These are phyloP conservation scores for Oryzias woworae DNA, from an alignment of 2,113 vertebrate species.

Conservation along the genomic window DNA sequence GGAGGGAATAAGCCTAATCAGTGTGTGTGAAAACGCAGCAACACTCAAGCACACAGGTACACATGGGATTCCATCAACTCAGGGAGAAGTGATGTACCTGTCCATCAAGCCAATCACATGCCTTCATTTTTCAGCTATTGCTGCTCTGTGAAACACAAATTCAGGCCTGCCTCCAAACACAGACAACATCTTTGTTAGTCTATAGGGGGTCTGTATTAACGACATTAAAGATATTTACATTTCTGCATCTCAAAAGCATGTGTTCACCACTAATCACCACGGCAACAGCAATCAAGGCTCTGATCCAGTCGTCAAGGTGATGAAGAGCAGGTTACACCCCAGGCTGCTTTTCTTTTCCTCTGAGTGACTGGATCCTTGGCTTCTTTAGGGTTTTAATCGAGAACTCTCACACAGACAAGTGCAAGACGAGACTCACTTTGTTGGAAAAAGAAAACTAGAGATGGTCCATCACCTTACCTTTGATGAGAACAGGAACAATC, in stretches of 20 bases:
- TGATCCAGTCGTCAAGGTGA: conserved; percentile 70
- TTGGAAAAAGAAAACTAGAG: no score
- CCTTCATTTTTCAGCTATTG: conserved; percentile 51
- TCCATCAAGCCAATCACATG: conserved; percentile 26
- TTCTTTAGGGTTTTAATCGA: neutral
- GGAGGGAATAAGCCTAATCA: conserved; percentile 92
- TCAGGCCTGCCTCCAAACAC: conserved; percentile 5
- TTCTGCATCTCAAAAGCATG: conserved; percentile 23
- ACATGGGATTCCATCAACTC: neutral
- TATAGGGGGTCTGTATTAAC: neutral
- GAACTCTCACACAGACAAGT: no score
- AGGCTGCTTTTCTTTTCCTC: conserved; percentile 33
- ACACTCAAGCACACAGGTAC: conserved; percentile 49
- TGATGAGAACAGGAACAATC: no score
- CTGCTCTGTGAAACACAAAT: conserved; percentile 40
- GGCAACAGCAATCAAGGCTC: conserved; percentile 68
- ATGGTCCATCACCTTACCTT: no score
- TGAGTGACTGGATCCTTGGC: conserved; percentile 16
- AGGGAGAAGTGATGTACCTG: conserved; percentile 63
- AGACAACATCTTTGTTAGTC: conserved; percentile 20
- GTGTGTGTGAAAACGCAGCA: conserved; percentile 88
- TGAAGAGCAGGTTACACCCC: conserved; percentile 46
- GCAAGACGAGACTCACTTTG: no score
- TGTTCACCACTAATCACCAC: conserved; percentile 63
- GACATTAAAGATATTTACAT: no score